Evolutionary conservation across 2,113 vertebrate genomes (phyloP).

Genomic region (Mystacornis crossleyi): DNA sequence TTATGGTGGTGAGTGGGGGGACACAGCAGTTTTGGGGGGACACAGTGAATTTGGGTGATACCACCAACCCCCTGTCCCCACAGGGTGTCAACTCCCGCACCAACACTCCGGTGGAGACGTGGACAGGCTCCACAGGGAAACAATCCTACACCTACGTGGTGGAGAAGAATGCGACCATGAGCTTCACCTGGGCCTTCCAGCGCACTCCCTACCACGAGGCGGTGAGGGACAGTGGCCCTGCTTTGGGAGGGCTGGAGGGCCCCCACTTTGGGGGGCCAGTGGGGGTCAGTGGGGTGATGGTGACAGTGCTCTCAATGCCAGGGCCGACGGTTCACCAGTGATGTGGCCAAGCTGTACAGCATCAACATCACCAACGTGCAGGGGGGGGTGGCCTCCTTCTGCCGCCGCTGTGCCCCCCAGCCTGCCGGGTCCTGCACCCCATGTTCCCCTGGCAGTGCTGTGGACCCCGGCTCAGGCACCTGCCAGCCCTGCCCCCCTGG

Average conservation of each 20-base stretch:
- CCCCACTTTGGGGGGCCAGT: neutral
- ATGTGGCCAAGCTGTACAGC: conserved; percentile 91
- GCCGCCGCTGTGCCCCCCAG: conserved; percentile 83
- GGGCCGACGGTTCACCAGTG: conserved; percentile 84
- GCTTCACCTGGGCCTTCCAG: conserved; percentile 94
- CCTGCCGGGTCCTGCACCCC: conserved; percentile 78
- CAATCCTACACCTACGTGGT: conserved; percentile 91
- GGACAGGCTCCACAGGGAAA: conserved; percentile 84
- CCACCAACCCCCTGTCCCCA: neutral
- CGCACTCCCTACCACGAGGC: conserved; percentile 70
- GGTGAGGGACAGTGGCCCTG: conserved; percentile 65
- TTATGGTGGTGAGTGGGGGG: conserved; percentile 83
- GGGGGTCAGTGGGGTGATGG: neutral
- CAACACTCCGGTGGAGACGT: conserved; percentile 84
- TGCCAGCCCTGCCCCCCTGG: conserved; percentile 83
- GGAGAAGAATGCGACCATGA: conserved; percentile 82
- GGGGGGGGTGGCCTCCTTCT: conserved; percentile 88
- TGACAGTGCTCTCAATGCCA: conserved; percentile 20
- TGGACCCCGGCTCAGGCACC: conserved; percentile 74
- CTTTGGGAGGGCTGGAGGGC: neutral
- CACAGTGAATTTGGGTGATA: neutral
- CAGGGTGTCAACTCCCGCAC: conserved; percentile 85
- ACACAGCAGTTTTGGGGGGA: accelerated
- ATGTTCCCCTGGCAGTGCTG: conserved; percentile 84
- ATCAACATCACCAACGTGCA: conserved; percentile 89